These are phyloP conservation scores for Rhopilema esculentum DNA, from an alignment of 30 jellyfish, hydroid and myxozoan species.

Conservation along the genomic window DNA sequence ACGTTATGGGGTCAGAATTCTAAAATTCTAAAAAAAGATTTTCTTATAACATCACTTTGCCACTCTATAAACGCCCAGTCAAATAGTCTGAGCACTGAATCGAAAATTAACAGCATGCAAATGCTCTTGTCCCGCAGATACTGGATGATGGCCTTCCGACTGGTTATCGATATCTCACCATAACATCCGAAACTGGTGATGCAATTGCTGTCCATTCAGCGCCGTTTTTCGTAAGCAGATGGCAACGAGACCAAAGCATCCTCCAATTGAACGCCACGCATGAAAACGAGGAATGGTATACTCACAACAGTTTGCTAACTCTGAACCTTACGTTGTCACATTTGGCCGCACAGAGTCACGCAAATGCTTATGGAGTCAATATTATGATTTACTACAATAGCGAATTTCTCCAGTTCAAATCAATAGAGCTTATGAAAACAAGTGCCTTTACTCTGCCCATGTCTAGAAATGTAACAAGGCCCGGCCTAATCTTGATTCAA, in stretches of 20 bases:
- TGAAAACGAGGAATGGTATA: too few relatives aligned
- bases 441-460: too few relatives aligned
- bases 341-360: not conserved
- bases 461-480: slow-evolving; percentile 11
- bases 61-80: too few relatives aligned
- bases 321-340: slow-evolving; percentile 15
- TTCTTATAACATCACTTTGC: too few relatives aligned
- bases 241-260: not conserved
- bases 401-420: not conserved
- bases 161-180: not conserved
- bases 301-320: too few relatives aligned
- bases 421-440: not conserved
- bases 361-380: slow-evolving; percentile 27
- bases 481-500: not conserved
- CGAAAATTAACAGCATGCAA: too few relatives aligned
- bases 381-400: slow-evolving; percentile 23
- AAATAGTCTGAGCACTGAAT: too few relatives aligned
- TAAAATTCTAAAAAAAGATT: too few relatives aligned
- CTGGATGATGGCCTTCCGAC: not conserved
- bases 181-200: not conserved
- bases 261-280: slow-evolving; percentile 1
- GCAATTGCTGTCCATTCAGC: not conserved
- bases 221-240: not conserved
- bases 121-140: not conserved
- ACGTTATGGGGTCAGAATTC: too few relatives aligned